Evolutionary conservation across 2,113 vertebrate genomes (phyloP).

Genomic region (Mustela nigripes): DNA sequence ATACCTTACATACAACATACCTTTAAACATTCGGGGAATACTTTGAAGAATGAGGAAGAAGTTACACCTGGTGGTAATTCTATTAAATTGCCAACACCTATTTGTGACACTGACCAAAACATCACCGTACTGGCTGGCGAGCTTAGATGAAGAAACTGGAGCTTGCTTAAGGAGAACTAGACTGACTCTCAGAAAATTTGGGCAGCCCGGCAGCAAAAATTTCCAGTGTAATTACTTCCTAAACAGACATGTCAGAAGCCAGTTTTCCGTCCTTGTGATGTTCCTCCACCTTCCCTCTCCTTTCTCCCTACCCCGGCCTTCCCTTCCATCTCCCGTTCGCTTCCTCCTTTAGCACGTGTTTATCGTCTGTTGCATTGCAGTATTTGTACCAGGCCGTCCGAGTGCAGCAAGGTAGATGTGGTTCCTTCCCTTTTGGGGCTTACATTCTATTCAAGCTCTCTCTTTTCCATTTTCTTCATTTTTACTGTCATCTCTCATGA

Average conservation of each 20-base stretch:
- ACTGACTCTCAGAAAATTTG: background rate
- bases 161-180: background rate
- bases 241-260: background rate
- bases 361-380: background rate
- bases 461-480: background rate
- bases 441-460: background rate
- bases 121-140: background rate
- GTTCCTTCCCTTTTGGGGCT: background rate
- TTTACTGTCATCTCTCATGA: background rate
- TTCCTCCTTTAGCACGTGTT: background rate
- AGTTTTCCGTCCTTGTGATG: background rate
- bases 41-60: slow-evolving; percentile 62
- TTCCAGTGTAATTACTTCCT: background rate
- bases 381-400: background rate
- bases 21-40: background rate
- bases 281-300: too few relatives aligned
- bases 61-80: slow-evolving; percentile 15
- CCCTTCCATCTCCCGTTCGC: too few relatives aligned
- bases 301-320: background rate
- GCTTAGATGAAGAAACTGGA: background rate
- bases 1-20: background rate
- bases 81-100: background rate
- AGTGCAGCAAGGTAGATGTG: background rate
- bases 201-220: background rate
- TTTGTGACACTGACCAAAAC: background rate